phyloP scores from a whole-genome alignment of 2,797 vertebrate genomes.

The Acipenser transmontanus region DNA sequence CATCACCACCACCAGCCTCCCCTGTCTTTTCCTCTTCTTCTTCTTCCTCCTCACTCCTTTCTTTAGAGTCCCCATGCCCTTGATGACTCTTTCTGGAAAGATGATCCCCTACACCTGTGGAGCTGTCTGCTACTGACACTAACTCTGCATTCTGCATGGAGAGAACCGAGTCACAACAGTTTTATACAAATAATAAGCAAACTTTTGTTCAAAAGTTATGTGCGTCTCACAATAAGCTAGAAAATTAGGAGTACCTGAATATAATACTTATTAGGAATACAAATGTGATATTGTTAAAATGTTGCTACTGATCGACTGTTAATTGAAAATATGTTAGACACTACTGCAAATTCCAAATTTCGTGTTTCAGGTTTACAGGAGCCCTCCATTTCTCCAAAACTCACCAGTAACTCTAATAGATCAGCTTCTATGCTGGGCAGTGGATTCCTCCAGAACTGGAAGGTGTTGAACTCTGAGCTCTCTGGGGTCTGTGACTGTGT shows the following conservation, averaged over 20 bases:
- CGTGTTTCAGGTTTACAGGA: too few species aligned
- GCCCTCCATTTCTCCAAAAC: conserved; percentile 9
- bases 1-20: conserved; percentile 19
- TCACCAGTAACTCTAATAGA: conserved; percentile 74
- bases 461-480: conserved; percentile 62
- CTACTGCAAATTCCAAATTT: too few species aligned
- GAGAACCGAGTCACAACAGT: neutral
- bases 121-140: conserved; percentile 11
- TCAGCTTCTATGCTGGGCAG: conserved; percentile 65
- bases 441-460: conserved; percentile 81
- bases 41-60: conserved; percentile 26
- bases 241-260: too few species aligned
- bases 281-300: too few species aligned
- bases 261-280: too few species aligned
- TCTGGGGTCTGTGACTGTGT: neutral
- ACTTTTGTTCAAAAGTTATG: neutral
- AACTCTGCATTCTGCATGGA: conserved; percentile 26
- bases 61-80: conserved; percentile 26
- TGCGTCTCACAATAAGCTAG: too few species aligned
- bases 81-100: conserved; percentile 3
- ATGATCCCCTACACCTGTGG: conserved; percentile 10
- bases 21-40: conserved; percentile 17
- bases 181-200: neutral
- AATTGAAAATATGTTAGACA: too few species aligned
- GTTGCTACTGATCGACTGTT: too few species aligned